phyloP scores from a whole-genome alignment of 2,113 vertebrate species.

The Lepisosteus osseus region DNA sequence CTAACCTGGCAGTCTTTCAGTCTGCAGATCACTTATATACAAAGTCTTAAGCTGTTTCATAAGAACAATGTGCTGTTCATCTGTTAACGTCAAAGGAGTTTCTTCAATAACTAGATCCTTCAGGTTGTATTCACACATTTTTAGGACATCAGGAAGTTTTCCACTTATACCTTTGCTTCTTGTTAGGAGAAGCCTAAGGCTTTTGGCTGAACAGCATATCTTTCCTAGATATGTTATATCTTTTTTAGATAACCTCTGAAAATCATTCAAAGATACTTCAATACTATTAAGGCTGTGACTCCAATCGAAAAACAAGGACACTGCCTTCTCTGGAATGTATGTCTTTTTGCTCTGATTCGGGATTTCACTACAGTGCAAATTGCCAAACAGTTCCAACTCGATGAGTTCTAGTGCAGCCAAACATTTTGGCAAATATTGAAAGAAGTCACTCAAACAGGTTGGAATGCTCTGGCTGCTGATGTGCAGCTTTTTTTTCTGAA shows the following conservation, averaged over 20 bases:
- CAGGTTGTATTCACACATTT: slow-evolving; percentile 33
- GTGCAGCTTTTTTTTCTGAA: slow-evolving; percentile 42
- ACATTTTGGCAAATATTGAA: slow-evolving; percentile 47
- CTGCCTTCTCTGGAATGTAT: slow-evolving; percentile 42
- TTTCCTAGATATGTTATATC: slow-evolving; percentile 51
- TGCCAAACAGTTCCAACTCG: slow-evolving; percentile 42
- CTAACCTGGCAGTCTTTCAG: slow-evolving; percentile 29
- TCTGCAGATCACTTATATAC: slow-evolving; percentile 35
- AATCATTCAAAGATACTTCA: slow-evolving; percentile 45
- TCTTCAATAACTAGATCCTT: slow-evolving; percentile 39
- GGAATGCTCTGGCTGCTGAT: slow-evolving; percentile 46
- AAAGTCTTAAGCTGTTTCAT: slow-evolving; percentile 39
- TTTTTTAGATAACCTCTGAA: slow-evolving; percentile 37
- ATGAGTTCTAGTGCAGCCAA: slow-evolving; percentile 42
- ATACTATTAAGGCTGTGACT: slow-evolving; percentile 44
- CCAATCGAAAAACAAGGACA: slow-evolving; percentile 52
- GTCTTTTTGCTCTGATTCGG: not conserved
- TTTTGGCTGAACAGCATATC: slow-evolving; percentile 45
- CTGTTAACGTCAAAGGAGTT: slow-evolving; percentile 40
- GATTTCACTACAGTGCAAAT: not conserved
- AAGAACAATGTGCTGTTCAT: slow-evolving; percentile 33
- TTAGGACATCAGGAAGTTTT: slow-evolving; percentile 34
- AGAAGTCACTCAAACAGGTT: slow-evolving; percentile 50
- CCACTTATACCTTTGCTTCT: slow-evolving; percentile 36
- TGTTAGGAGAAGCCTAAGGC: slow-evolving; percentile 41